phyloP scores from a whole-genome alignment of 2,113 vertebrate species.

The Cranoglanis bouderius region DNA sequence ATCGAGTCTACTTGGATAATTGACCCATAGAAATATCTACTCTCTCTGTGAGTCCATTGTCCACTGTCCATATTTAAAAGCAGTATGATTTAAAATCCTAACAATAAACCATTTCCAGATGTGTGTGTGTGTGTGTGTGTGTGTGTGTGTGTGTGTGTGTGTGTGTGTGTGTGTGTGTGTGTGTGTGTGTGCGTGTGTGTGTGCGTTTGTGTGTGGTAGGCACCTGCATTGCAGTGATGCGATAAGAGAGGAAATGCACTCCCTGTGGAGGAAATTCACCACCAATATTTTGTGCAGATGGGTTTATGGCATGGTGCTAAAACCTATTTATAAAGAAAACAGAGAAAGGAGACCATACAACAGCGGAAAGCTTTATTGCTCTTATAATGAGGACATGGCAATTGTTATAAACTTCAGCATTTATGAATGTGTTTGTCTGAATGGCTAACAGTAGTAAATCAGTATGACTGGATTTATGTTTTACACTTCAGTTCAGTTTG shows the following conservation, averaged over 20 bases:
- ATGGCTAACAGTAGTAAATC: background rate
- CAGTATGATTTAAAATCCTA: background rate
- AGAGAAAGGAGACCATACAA: background rate
- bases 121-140: too few species aligned
- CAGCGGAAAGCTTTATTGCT: background rate
- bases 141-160: too few species aligned
- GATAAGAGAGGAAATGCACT: background rate
- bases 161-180: too few species aligned
- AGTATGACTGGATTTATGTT: background rate
- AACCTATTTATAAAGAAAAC: background rate
- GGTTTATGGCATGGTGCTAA: background rate
- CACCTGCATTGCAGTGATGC: background rate
- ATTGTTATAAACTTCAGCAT: background rate
- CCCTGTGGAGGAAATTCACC: background rate
- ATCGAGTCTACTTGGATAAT: too few species aligned
- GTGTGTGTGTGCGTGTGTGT: too few species aligned
- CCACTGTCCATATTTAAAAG: background rate
- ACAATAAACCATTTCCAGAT: background rate
- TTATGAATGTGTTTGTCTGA: constrained; percentile 3
- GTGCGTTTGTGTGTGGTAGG: background rate
- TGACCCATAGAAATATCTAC: background rate
- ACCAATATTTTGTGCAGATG: constrained; percentile 28
- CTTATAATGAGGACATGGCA: background rate
- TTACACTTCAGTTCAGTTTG: too few species aligned
- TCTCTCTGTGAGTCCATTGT: background rate